Conservation (phyloP, 2,113 vertebrate species). For the Coptodon rendalli region DNA sequence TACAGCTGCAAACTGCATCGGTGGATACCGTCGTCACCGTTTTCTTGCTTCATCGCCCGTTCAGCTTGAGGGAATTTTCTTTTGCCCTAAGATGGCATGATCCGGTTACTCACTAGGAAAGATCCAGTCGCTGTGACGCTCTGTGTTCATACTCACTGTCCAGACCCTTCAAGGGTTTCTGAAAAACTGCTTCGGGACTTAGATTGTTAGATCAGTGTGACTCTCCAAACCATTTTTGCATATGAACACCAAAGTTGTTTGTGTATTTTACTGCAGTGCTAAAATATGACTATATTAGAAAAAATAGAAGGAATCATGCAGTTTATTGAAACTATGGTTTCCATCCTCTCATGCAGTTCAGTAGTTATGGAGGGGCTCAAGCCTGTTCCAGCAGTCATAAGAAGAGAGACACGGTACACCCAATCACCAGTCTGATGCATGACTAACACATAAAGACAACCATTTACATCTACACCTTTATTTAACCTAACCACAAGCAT, state of each 20-base stretch:
- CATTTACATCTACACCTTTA: neutral
- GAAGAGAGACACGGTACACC: rapidly evolving
- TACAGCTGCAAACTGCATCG: neutral
- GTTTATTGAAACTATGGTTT: neutral
- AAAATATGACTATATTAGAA: neutral
- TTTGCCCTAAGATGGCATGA: rapidly evolving
- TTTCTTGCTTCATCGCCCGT: neutral
- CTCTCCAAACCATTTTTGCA: rapidly evolving
- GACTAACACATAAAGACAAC: neutral
- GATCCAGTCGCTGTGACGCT: neutral
- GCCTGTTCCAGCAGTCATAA: neutral
- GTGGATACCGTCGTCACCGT: neutral
- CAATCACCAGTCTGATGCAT: neutral
- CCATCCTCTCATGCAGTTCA: neutral
- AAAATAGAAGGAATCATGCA: neutral
- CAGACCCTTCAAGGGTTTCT: neutral
- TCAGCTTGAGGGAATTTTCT: neutral
- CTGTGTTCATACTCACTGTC: neutral
- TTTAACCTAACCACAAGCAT: neutral
- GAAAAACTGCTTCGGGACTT: rapidly evolving
- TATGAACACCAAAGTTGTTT: neutral
- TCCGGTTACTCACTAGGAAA: neutral
- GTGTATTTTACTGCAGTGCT: neutral
- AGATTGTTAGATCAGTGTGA: neutral
- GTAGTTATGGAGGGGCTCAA: neutral